Evolutionary conservation across 2,888 invertebrate species (phyloP), one percentile per base, ranked within the genome.

Genomic region (Synergus gifuensis): DNA sequence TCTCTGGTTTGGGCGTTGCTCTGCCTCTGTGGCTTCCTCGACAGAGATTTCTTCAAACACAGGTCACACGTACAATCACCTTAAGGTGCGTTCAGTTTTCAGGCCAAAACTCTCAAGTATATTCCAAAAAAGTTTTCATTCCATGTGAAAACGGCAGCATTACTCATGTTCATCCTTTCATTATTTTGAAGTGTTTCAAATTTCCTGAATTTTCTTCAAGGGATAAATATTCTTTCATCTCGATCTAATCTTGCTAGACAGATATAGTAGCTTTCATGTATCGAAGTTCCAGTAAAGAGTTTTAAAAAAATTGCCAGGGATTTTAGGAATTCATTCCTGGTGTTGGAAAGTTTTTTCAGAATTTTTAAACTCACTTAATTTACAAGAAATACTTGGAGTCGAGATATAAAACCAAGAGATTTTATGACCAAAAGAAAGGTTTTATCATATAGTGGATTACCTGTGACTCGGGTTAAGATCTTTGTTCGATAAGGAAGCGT

Each of bases 1-100:
- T 85, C 81, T 83, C 83, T 78, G 82, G 83, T 83, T 83, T 83
- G 84, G 84, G 84, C 84, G 85, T 84, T 85, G 82, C 82, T 86
- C 73, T 79, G 78, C 78, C 69, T 80, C 80, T 76, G 64, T 78
- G 67, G 77, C 81, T 80, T 81, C 77, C 78, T 77, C 49, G 73
- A 77, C 82, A 28, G 73, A 42, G 49, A 76, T 79, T 82, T 80
- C 80, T 82, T 76, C 54, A 60, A 54, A 76, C 58, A 76, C 58
- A 42, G 60, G 54, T 54, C 28, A 54, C 76, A 76, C 28, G 36
- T 58, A 58, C 76, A 60, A 58, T 54, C 60, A 60, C 58, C 58
- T 40, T 42, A 46, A 36, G 54, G 28, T 42, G 18, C 76, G n/a
- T 60, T 67, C 67, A 67, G 7, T 44, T 22, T 22, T 14, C 46